Conservation (phyloP, 2,797 vertebrate genomes). For the Amblyraja radiata region DNA sequence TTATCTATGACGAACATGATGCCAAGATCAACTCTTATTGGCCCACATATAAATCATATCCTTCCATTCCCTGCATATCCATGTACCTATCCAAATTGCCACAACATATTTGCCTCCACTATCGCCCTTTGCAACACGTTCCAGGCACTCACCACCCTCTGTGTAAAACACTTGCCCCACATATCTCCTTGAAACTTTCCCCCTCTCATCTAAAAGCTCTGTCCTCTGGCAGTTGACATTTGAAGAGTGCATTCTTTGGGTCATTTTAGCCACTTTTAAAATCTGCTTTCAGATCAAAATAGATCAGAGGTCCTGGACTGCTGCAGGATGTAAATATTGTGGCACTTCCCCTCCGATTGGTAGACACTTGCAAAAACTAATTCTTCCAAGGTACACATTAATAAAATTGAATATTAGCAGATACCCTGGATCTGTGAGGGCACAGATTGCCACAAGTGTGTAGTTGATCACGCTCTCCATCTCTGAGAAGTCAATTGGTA, state of each 20-base stretch:
- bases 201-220: too few relatives aligned
- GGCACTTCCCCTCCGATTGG: neutral
- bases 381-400: neutral
- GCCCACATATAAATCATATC: too few relatives aligned
- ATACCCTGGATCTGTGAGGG: neutral
- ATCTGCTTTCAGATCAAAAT: neutral
- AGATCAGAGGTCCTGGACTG: neutral
- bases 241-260: neutral
- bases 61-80: too few relatives aligned
- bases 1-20: too few relatives aligned
- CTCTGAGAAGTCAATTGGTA: neutral
- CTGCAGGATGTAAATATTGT: neutral
- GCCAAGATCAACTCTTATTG: too few relatives aligned
- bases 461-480: neutral
- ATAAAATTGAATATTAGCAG: neutral
- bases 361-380: neutral
- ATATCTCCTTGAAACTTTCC: too few relatives aligned
- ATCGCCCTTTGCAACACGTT: too few relatives aligned
- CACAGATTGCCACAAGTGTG: neutral
- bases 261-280: neutral
- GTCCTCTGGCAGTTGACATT: too few relatives aligned
- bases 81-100: too few relatives aligned
- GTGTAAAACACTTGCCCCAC: too few relatives aligned
- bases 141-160: too few relatives aligned
- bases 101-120: too few relatives aligned